Percentiles rank a stretch among this genome's conserved stretches.
These are phyloP conservation scores for Netelia inedita DNA, from an alignment of 2,888 invertebrate genomes.

Conservation along the genomic window DNA sequence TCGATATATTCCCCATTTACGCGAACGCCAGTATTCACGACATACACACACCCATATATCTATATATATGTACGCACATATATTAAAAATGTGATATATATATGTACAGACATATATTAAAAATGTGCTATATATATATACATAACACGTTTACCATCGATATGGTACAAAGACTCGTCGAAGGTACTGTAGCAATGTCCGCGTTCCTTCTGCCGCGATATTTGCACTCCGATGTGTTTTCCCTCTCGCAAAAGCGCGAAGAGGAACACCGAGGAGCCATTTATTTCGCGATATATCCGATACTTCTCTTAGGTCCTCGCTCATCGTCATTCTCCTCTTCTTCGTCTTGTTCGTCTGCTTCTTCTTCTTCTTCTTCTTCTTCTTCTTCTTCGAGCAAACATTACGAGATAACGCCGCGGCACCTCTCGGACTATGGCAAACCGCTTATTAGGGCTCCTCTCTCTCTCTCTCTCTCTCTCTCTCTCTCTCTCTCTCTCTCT, in stretches of 20 bases:
- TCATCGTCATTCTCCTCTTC: constrained; percentile 41
- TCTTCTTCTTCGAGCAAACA: constrained; percentile 71
- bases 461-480: constrained; percentile 48
- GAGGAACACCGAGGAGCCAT: constrained; percentile 39
- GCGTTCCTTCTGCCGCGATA: constrained; percentile 60
- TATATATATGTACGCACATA: constrained; percentile 2
- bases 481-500: constrained; percentile 26
- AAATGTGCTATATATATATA: constrained; percentile 1
- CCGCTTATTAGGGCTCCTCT: constrained; percentile 73
- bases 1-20: constrained; percentile 62
- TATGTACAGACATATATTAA: background rate
- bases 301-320: constrained; percentile 40
- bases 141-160: background rate
- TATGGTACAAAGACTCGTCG: constrained; percentile 37
- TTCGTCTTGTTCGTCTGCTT: constrained; percentile 56
- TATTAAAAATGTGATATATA: background rate
- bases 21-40: constrained; percentile 42
- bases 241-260: constrained; percentile 38
- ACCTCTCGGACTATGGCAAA: constrained; percentile 72
- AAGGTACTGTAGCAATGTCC: constrained; percentile 61
- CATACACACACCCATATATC: constrained; percentile 28
- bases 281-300: constrained; percentile 54
- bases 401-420: constrained; percentile 73
- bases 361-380: constrained; percentile 48
- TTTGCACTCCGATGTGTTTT: constrained; percentile 61